Evolutionary conservation across 2,888 invertebrate genomes (phyloP).

Genomic region (Gryllus longicercus): DNA sequence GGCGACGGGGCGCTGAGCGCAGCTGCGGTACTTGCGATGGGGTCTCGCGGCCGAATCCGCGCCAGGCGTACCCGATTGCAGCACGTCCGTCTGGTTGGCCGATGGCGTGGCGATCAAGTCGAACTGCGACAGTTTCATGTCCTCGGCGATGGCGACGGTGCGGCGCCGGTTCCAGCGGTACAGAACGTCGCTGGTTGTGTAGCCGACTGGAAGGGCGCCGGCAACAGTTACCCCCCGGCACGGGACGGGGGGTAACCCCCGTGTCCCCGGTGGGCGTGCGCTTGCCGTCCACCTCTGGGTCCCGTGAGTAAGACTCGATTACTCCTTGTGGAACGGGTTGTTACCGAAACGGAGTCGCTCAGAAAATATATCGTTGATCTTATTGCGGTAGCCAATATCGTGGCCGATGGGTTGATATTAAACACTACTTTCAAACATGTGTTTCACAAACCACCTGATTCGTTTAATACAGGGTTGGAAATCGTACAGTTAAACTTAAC

Average conservation of each 20-base stretch:
- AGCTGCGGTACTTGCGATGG: neutral
- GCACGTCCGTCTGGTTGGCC: slow-evolving; percentile 59
- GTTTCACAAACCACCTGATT: too few relatives aligned
- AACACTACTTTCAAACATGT: too few relatives aligned
- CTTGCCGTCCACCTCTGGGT: neutral
- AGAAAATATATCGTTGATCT: neutral
- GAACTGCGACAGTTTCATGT: slow-evolving; percentile 81
- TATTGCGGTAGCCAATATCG: too few relatives aligned
- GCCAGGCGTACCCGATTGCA: slow-evolving; percentile 43
- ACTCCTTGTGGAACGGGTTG: neutral
- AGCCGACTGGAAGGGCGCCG: slow-evolving; percentile 59
- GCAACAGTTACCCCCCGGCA: slow-evolving; percentile 22
- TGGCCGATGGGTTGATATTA: too few relatives aligned
- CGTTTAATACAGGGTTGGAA: too few relatives aligned
- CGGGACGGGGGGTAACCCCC: too few relatives aligned
- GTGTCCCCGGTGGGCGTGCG: neutral
- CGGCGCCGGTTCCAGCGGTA: slow-evolving; percentile 70
- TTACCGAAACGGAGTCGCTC: neutral
- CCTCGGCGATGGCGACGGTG: slow-evolving; percentile 72
- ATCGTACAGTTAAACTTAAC: too few relatives aligned
- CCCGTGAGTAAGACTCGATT: neutral
- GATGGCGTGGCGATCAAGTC: slow-evolving; percentile 73
- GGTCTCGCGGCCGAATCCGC: neutral
- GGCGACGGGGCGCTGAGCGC: neutral
- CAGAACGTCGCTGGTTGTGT: slow-evolving; percentile 67